Conservation (phyloP, 2,888 invertebrate species). For the Zootermopsis nevadensis region DNA sequence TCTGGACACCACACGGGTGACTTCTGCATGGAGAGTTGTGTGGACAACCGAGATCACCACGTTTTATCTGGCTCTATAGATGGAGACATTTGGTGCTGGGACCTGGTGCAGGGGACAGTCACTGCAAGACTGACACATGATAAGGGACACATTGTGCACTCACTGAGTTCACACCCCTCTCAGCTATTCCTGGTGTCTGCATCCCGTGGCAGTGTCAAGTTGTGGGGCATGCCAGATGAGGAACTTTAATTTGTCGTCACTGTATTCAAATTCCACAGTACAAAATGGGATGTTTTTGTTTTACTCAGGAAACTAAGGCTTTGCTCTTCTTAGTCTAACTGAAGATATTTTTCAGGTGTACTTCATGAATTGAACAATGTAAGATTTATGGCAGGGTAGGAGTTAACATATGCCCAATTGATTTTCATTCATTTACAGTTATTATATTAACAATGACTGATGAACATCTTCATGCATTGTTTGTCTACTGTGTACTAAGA, state of each 20-base stretch:
- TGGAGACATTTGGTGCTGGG: slow-evolving; percentile 90
- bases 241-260: not conserved
- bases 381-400: too few species aligned
- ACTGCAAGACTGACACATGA: slow-evolving; percentile 58
- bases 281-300: too few species aligned
- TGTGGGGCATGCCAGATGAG: slow-evolving; percentile 69
- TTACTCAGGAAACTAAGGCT: too few species aligned
- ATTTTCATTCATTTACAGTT: too few species aligned
- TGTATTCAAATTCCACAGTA: too few species aligned
- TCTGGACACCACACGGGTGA: slow-evolving; percentile 85
- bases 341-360: too few species aligned
- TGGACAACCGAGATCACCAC: slow-evolving; percentile 85
- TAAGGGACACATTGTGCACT: slow-evolving; percentile 74
- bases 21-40: slow-evolving; percentile 87
- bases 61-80: slow-evolving; percentile 91
- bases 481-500: too few species aligned
- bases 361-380: too few species aligned
- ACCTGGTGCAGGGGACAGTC: slow-evolving; percentile 81
- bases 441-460: too few species aligned
- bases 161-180: slow-evolving; percentile 84
- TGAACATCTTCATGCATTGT: too few species aligned
- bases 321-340: too few species aligned
- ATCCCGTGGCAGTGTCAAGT: slow-evolving; percentile 75
- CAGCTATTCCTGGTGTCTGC: slow-evolving; percentile 79
- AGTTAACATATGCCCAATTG: too few species aligned